A percentile compares a stretch with the other conserved stretches of the same genome.
phyloP scores from a whole-genome alignment of 2,888 invertebrate species.

The Eurytoma adleriae region DNA sequence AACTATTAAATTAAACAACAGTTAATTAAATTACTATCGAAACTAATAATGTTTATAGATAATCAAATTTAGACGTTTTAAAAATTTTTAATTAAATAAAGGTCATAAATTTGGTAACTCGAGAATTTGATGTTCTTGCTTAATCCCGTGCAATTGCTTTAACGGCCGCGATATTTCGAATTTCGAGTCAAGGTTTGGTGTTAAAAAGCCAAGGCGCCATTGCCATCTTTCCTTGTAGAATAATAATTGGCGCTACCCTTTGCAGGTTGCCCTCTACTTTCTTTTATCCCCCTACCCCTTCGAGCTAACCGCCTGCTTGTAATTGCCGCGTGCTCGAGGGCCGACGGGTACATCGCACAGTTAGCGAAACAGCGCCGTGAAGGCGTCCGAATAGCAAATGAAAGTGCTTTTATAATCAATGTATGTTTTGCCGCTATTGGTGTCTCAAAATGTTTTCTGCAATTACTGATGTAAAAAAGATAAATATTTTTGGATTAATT shows the following conservation, averaged over 20 bases:
- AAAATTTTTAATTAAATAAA: too few species aligned
- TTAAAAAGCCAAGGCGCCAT: constrained; percentile 6
- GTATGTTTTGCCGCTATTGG: background rate
- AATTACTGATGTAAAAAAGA: too few species aligned
- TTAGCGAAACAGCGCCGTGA: constrained; percentile 12
- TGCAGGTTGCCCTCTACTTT: constrained; percentile 10
- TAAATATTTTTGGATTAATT: too few species aligned
- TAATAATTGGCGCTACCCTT: constrained; percentile 63
- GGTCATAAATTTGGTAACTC: background rate
- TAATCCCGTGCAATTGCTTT: background rate
- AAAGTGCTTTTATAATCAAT: constrained; percentile 35
- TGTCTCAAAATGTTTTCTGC: too few species aligned
- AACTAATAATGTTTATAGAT: too few species aligned
- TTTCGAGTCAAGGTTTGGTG: constrained; percentile 4
- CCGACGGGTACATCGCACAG: background rate
- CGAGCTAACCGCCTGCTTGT: constrained; percentile 32
- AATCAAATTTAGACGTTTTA: too few species aligned
- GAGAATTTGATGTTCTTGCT: background rate
- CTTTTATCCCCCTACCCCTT: constrained; percentile 21
- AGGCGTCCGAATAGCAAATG: constrained; percentile 9
- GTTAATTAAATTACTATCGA: too few species aligned
- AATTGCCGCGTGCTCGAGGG: constrained; percentile 22
- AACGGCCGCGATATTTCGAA: constrained; percentile 12
- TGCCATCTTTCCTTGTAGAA: constrained; percentile 63
- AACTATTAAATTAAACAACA: too few species aligned